These are phyloP conservation scores for Archaeoteleia sp. DNA, from an alignment of 2,888 invertebrate genomes.

Conservation along the genomic window DNA sequence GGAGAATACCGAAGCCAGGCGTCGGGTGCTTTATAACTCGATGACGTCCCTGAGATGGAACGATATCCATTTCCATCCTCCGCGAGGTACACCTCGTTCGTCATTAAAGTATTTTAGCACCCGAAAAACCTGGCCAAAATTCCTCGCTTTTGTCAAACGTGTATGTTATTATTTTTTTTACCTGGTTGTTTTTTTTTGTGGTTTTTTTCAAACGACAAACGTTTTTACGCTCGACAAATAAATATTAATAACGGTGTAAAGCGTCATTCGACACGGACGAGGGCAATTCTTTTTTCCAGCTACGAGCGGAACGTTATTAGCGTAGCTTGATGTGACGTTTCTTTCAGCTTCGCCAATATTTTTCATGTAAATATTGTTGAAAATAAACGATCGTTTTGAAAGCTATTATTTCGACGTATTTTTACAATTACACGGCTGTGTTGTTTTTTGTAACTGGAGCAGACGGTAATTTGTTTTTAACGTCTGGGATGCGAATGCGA, in stretches of 20 bases:
- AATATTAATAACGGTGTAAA: not conserved
- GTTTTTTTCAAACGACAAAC: not conserved
- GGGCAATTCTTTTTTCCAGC: not conserved
- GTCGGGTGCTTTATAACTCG: conserved; percentile 48
- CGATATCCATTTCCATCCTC: conserved; percentile 37
- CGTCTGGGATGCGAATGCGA: too few relatives aligned
- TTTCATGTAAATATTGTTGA: not conserved
- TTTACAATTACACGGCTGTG: too few relatives aligned
- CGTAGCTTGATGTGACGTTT: not conserved
- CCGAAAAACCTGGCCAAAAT: not conserved
- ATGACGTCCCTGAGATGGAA: conserved; percentile 43
- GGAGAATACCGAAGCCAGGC: conserved; percentile 46
- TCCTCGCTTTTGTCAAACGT: not conserved
- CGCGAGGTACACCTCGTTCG: conserved; percentile 26
- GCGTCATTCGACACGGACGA: not conserved
- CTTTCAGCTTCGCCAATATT: not conserved
- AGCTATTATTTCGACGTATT: too few relatives aligned
- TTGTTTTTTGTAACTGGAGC: too few relatives aligned
- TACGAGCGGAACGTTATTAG: not conserved
- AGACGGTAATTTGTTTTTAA: too few relatives aligned
- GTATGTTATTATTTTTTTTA: not conserved
- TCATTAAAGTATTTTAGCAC: conserved; percentile 17
- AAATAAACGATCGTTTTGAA: too few relatives aligned
- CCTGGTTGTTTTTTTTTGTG: not conserved
- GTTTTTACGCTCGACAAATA: not conserved